Base-by-base conservation (phyloP, 2,888 invertebrate genomes). In the Automeris io region DNA sequence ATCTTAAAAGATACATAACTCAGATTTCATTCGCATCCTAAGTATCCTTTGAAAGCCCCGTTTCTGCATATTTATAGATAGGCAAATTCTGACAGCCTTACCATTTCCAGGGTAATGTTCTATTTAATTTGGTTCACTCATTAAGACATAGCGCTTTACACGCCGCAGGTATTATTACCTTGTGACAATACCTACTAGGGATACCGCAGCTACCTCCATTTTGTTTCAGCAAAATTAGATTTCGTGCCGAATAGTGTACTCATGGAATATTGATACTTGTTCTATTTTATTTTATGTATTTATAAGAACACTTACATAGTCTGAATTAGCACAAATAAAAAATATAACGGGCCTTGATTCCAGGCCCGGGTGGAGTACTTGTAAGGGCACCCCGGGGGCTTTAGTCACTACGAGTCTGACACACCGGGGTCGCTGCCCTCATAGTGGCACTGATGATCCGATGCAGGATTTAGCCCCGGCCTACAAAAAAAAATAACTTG, bases 161-260 rank as follows among this genome's bases (percentile, higher is more conserved):
- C 46, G 37, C 41, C 45, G 21, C 35, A 41, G 40, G 36, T 38
- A 31, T 36, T 40, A 11, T 36, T 40, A 11, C 32, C 33, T 43
- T 25, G 19, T 37, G 43, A 37, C 41, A 38, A 33, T 23, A 35
- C 23, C 18, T 33, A 34, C 39, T 34, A 16, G 22, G 29, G 12
- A 29, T 31, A 33, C 34, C 41, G 22, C 32, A 34, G 32, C 36
- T 33, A 32, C 25, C 26, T 46, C 35, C 43, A 53, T 47, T 47
- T 45, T 37, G 45, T 51, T 49, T 46, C 45, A 40, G 39, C 44
- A 43, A 47, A 53, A 57, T 51, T 47, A 50, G 42, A 46, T 43
- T 46, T 34, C 37, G 44, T 37, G 16, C 18, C 18, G 13, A 13
- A 34, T 33, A 49, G 37, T 35, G 29, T 33, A 39, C 21, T 24